These are phyloP conservation scores for Deroplatys truncata DNA, from an alignment of 2,888 invertebrate species.

Conservation along the genomic window DNA sequence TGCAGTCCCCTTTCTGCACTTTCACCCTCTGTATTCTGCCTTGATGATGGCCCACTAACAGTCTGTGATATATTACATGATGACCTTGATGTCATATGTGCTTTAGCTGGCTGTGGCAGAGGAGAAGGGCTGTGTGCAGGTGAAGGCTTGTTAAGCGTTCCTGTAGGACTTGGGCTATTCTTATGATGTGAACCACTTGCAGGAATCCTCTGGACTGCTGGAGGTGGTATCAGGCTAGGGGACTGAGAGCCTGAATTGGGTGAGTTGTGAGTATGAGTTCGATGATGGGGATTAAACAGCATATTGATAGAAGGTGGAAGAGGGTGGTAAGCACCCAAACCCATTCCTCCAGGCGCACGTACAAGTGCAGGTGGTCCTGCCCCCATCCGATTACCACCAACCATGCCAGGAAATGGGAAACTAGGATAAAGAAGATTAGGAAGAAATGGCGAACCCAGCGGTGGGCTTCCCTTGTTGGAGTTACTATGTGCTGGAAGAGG, in stretches of 20 bases:
- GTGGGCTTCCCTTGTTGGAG: neutral
- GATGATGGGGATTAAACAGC: slow-evolving; percentile 28
- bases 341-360: neutral
- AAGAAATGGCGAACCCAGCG: neutral
- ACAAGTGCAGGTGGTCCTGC: neutral
- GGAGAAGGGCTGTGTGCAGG: neutral
- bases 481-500: slow-evolving; percentile 3
- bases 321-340: slow-evolving; percentile 23
- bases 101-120: neutral
- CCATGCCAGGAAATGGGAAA: slow-evolving; percentile 5
- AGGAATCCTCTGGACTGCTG: slow-evolving; percentile 28
- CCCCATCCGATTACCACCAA: slow-evolving; percentile 2
- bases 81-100: neutral
- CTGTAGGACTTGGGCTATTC: neutral
- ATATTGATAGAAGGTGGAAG: slow-evolving; percentile 27
- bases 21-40: no score
- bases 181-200: slow-evolving; percentile 19
- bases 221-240: neutral
- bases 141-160: neutral
- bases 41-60: neutral
- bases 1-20: neutral
- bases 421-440: slow-evolving; percentile 5
- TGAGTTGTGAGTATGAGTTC: slow-evolving; percentile 1
- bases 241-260: neutral
- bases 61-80: neutral